A percentile compares a stretch with the other conserved stretches of the same genome.
Conservation (phyloP, 92 coral and sea anemone species). For the Palythoa heliodiscus region DNA sequence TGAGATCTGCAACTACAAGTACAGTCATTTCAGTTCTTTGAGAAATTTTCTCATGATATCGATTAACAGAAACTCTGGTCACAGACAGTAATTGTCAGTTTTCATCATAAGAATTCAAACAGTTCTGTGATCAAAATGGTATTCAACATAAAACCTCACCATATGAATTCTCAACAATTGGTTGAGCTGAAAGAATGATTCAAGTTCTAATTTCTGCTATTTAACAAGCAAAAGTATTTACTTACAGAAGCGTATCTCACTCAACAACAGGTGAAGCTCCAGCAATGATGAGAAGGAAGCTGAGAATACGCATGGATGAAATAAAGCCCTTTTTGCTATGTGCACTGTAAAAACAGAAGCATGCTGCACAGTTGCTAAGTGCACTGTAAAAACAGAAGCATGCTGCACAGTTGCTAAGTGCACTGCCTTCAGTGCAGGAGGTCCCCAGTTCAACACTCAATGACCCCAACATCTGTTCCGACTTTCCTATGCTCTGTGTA, state of each 20-base stretch:
- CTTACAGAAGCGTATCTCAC: constrained; percentile 47
- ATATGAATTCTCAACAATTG: constrained; percentile 13
- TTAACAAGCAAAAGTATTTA: constrained; percentile 42
- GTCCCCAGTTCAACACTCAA: too few species aligned
- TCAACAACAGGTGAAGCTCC: constrained; percentile 35
- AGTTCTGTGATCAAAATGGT: constrained; percentile 10
- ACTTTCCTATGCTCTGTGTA: too few species aligned
- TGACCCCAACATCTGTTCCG: too few species aligned
- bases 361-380: neutral
- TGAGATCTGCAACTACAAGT: too few species aligned
- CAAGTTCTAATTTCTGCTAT: constrained; percentile 46
- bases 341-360: constrained; percentile 23
- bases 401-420: too few species aligned
- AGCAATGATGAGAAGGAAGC: constrained; percentile 51
- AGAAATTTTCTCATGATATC: constrained; percentile 54
- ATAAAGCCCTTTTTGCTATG: constrained; percentile 25
- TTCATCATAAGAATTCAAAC: neutral
- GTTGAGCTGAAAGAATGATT: constrained; percentile 58
- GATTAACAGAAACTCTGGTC: constrained; percentile 55
- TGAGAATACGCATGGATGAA: constrained; percentile 45
- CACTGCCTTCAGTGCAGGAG: too few species aligned
- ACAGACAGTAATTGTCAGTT: constrained; percentile 51
- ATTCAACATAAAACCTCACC: neutral
- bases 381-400: constrained; percentile 13
- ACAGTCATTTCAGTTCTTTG: constrained; percentile 8